Percentiles rank a stretch among this genome's conserved stretches.
Evolutionary conservation across 2,888 invertebrate genomes (phyloP).

Genomic region (Lepeophtheirus nordmannii): DNA sequence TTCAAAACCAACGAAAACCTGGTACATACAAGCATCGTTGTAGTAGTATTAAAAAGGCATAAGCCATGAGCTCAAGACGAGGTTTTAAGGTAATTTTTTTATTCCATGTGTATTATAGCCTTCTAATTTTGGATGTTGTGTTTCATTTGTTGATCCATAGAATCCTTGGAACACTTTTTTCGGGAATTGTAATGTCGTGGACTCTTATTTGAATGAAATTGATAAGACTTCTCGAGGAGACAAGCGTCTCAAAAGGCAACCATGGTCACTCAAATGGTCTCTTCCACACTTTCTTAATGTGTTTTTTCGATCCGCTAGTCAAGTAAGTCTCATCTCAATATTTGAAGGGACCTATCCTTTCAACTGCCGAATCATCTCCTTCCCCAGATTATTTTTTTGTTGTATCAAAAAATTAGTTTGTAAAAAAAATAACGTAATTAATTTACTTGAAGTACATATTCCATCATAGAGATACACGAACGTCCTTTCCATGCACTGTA

Average conservation of each 20-base stretch:
- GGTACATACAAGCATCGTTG: too few relatives aligned
- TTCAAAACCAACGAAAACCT: not conserved
- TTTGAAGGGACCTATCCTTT: too few relatives aligned
- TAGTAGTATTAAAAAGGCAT: too few relatives aligned
- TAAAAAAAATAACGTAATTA: too few relatives aligned
- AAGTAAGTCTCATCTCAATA: not conserved
- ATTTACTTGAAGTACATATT: not conserved
- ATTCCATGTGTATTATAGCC: too few relatives aligned
- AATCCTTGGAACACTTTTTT: conserved; percentile 17
- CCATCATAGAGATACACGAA: not conserved
- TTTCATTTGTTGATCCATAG: not conserved
- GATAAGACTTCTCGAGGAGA: not conserved
- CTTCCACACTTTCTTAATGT: conserved; percentile 16
- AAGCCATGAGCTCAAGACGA: too few relatives aligned
- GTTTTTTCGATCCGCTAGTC: conserved; percentile 3
- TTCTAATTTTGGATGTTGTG: too few relatives aligned
- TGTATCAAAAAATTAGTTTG: too few relatives aligned
- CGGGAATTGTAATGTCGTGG: conserved; percentile 16
- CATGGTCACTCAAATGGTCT: conserved; percentile 7
- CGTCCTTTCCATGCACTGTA: too few relatives aligned
- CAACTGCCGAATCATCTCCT: too few relatives aligned
- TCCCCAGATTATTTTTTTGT: too few relatives aligned
- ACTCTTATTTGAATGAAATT: not conserved
- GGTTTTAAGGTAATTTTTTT: too few relatives aligned
- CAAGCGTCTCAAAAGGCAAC: not conserved